Evolutionary conservation across 2,888 invertebrate species (phyloP).

Genomic region (Kryphioiulus occultus): DNA sequence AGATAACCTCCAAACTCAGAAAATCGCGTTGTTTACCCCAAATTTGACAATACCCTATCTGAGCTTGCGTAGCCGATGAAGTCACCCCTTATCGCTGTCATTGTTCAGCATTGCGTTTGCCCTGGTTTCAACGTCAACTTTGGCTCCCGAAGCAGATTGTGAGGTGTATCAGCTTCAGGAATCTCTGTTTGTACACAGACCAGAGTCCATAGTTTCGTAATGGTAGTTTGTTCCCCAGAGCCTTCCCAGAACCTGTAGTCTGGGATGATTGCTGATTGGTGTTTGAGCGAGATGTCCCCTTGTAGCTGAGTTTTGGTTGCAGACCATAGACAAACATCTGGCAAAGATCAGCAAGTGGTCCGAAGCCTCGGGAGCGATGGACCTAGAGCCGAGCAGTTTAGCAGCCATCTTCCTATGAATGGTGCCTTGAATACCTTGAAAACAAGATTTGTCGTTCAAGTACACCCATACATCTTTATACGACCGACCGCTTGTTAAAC

Average conservation of each 20-base stretch:
- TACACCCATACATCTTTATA: too few species aligned
- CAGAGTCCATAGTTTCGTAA: background rate
- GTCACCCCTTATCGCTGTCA: background rate
- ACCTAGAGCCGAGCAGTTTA: too few species aligned
- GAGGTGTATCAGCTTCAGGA: background rate
- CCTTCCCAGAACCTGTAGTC: background rate
- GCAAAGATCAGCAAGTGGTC: too few species aligned
- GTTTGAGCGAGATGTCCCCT: too few species aligned
- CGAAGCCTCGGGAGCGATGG: too few species aligned
- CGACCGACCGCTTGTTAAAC: too few species aligned
- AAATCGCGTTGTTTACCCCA: too few species aligned
- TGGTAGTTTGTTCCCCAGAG: background rate
- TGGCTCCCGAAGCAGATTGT: background rate
- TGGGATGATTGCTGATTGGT: background rate
- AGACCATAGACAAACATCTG: too few species aligned
- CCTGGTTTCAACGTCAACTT: background rate
- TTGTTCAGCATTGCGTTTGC: background rate
- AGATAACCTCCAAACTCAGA: too few species aligned
- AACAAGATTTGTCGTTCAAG: too few species aligned
- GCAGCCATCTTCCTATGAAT: background rate
- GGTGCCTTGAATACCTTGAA: too few species aligned
- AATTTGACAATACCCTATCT: background rate
- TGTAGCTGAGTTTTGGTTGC: too few species aligned
- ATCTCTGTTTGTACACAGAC: background rate
- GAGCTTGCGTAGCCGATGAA: background rate